These are phyloP conservation scores for Podarcis cretensis DNA, from an alignment of 2,113 vertebrate species.

Conservation along the genomic window DNA sequence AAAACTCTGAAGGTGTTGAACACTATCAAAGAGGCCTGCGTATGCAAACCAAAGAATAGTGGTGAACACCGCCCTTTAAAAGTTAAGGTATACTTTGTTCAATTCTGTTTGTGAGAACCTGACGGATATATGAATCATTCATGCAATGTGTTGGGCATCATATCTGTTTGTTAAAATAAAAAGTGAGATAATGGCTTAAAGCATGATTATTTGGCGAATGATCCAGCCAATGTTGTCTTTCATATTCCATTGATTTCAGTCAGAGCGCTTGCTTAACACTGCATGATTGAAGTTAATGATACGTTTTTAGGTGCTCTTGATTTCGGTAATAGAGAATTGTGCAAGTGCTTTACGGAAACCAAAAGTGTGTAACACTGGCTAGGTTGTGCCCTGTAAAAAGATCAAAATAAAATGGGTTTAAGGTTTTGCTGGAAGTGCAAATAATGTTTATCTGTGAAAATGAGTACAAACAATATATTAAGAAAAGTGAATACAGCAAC, in stretches of 20 bases:
- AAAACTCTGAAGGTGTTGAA: neutral
- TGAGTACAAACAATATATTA: constrained; percentile 46
- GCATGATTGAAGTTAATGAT: neutral
- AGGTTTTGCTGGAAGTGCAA: neutral
- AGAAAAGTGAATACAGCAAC: constrained; percentile 29
- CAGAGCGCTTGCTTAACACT: neutral
- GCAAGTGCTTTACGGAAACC: neutral
- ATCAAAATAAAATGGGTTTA: neutral
- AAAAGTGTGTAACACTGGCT: neutral
- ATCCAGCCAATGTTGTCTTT: neutral
- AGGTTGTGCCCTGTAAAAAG: neutral
- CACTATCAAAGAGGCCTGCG: neutral
- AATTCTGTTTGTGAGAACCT: neutral
- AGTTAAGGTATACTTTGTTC: neutral
- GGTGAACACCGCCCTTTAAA: neutral
- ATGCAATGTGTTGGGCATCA: neutral
- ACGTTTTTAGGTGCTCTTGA: neutral
- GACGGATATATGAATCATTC: neutral
- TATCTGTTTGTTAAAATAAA: neutral
- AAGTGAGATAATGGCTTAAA: neutral
- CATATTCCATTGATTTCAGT: neutral
- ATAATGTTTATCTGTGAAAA: constrained; percentile 24
- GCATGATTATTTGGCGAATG: neutral
- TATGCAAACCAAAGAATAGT: too few relatives aligned
- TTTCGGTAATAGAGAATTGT: neutral